Evolutionary conservation across 2,888 invertebrate species (phyloP).

Genomic region (Heliconius aoede): DNA sequence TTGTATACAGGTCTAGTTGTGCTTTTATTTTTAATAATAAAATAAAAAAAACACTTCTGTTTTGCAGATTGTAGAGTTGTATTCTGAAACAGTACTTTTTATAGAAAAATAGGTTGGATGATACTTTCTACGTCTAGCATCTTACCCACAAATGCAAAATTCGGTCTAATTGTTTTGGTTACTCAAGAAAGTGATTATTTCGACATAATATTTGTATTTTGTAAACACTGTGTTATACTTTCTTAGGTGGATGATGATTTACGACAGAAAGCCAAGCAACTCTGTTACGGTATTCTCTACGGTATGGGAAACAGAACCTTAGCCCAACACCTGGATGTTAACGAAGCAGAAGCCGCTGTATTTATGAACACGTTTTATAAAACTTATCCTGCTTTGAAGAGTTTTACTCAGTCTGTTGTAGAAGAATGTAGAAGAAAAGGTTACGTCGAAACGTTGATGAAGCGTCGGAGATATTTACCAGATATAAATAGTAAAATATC

Average conservation of each 20-base stretch:
- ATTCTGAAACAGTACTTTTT: too few species aligned
- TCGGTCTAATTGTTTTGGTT: not conserved
- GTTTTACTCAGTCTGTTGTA: conserved; percentile 80
- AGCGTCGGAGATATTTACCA: conserved; percentile 90
- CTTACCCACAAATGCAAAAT: too few species aligned
- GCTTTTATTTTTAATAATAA: too few species aligned
- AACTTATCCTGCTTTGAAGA: conserved; percentile 88
- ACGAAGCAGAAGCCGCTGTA: conserved; percentile 89
- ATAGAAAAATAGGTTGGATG: too few species aligned
- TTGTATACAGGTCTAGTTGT: too few species aligned
- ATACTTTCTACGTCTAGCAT: too few species aligned
- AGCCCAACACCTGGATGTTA: conserved; percentile 90
- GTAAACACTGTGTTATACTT: not conserved
- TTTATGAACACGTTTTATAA: conserved; percentile 93
- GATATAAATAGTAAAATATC: conserved; percentile 86
- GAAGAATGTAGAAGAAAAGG: conserved; percentile 87
- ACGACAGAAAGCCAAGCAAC: conserved; percentile 94
- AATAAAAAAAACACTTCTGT: too few species aligned
- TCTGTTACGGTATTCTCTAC: conserved; percentile 98
- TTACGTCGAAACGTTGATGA: conserved; percentile 92
- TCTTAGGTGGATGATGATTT: conserved; percentile 88
- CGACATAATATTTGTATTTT: not conserved
- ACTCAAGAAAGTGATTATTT: not conserved
- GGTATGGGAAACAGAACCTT: conserved; percentile 96
- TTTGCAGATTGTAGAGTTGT: too few species aligned